These are phyloP conservation scores for Drosophila rellima DNA, from an alignment of 2,888 invertebrate species.

Conservation along the genomic window DNA sequence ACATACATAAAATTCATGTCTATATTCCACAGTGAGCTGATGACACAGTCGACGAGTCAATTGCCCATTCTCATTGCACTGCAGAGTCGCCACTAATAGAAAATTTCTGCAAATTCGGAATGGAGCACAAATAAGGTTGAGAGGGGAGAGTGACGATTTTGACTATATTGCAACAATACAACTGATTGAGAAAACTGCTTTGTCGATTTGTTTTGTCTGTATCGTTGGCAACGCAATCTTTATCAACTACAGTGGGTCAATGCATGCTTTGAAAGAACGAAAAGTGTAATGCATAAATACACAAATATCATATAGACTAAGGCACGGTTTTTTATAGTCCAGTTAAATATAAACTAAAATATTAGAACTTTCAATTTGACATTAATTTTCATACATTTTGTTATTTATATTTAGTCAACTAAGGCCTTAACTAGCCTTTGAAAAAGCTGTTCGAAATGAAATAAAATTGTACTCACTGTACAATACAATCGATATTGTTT, in stretches of 20 bases:
- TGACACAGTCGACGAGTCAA: slow-evolving; percentile 15
- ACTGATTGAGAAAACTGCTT: slow-evolving; percentile 25
- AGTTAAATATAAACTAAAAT: background rate
- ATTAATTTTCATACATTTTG: background rate
- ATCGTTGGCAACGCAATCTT: slow-evolving; percentile 47
- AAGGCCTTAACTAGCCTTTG: background rate
- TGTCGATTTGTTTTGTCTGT: slow-evolving; percentile 52
- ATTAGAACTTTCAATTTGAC: background rate
- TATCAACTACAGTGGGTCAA: slow-evolving; percentile 13
- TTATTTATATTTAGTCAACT: background rate
- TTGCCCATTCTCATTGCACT: slow-evolving; percentile 20
- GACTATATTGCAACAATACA: slow-evolving; percentile 19
- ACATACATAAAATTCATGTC: background rate
- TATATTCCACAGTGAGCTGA: slow-evolving; percentile 6
- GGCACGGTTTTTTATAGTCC: background rate
- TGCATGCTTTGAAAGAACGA: background rate
- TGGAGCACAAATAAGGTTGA: slow-evolving; percentile 3
- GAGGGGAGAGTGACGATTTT: slow-evolving; percentile 1
- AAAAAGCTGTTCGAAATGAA: too few species aligned
- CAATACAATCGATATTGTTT: too few species aligned
- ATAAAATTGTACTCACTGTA: too few species aligned
- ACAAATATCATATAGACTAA: background rate
- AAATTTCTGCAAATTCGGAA: slow-evolving; percentile 12
- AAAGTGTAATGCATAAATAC: background rate
- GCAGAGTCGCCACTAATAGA: slow-evolving; percentile 8